These are phyloP conservation scores for Pachypanchax playfairii DNA, from an alignment of 2,113 vertebrate genomes.

Conservation along the genomic window DNA sequence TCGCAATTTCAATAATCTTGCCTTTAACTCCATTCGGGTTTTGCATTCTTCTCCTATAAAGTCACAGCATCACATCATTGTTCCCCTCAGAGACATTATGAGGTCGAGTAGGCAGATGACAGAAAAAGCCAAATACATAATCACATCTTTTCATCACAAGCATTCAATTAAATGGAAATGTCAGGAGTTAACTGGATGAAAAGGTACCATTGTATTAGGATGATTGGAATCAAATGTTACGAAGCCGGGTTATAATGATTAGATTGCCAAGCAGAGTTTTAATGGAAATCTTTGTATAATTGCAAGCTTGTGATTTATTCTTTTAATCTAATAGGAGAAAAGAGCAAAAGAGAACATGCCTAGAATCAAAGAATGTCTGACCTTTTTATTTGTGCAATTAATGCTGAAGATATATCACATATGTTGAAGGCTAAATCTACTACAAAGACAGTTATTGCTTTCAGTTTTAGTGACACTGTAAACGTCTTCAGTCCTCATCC, in stretches of 20 bases:
- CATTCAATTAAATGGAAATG: conserved; percentile 45
- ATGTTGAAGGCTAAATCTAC: not conserved
- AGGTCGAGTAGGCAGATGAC: not conserved
- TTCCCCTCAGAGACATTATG: conserved; percentile 18
- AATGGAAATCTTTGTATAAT: conserved; percentile 39
- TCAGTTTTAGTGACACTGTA: not conserved
- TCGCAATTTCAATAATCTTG: conserved; percentile 41
- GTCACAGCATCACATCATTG: conserved; percentile 55
- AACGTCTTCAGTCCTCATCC: not conserved
- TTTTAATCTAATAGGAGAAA: conserved; percentile 25
- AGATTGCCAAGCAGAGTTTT: conserved; percentile 16
- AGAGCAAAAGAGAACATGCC: not conserved
- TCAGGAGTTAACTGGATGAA: conserved; percentile 45
- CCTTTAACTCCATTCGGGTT: conserved; percentile 43
- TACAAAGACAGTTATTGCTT: not conserved
- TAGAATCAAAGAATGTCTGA: conserved; percentile 2
- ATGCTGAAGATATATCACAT: not conserved
- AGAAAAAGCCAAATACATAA: not conserved
- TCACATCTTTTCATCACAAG: conserved; percentile 1
- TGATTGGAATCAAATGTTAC: conserved; percentile 27
- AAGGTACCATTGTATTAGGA: conserved; percentile 6
- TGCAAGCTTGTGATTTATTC: conserved; percentile 32
- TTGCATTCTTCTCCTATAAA: conserved; percentile 60
- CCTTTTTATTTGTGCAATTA: conserved; percentile 7
- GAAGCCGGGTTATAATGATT: conserved; percentile 14